Evolutionary conservation across 1,140 invertebrate species (phyloP).

Genomic region (Anoplolepis gracilipes): DNA sequence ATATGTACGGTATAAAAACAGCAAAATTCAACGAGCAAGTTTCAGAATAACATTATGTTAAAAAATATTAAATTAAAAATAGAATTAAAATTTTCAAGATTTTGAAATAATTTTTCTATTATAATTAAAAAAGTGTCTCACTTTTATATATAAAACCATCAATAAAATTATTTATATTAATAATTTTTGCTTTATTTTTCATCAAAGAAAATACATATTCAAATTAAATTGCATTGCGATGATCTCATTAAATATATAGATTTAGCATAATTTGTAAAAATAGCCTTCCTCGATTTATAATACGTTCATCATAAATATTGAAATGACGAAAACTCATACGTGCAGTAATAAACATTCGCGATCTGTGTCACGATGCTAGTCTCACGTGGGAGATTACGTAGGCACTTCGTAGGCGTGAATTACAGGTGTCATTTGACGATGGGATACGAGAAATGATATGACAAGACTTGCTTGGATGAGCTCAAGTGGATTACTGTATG

Average conservation of each 20-base stretch:
- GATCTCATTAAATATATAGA: not conserved
- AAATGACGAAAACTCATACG: not conserved
- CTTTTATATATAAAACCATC: not conserved
- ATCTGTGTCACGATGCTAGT: constrained; percentile 63
- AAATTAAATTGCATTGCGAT: not conserved
- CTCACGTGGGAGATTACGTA: constrained; percentile 64
- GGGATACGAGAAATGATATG: constrained; percentile 1
- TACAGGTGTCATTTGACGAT: constrained; percentile 66
- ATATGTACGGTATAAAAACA: not conserved
- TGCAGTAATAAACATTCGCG: constrained; percentile 50
- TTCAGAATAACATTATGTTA: not conserved
- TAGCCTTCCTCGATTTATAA: not conserved
- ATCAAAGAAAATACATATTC: not conserved
- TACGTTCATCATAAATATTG: not conserved
- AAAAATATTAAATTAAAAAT: constrained; percentile 3
- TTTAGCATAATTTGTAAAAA: not conserved
- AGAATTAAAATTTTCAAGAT: not conserved
- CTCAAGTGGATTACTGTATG: not conserved
- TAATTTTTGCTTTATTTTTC: not conserved
- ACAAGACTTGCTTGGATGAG: not conserved
- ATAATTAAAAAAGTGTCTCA: not conserved
- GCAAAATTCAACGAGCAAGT: too few relatives aligned
- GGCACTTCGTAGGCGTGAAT: constrained; percentile 72
- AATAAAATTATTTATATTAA: not conserved
- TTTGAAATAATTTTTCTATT: not conserved